Conservation (phyloP, 1,140 invertebrate genomes). For the Saccostrea glomerata region DNA sequence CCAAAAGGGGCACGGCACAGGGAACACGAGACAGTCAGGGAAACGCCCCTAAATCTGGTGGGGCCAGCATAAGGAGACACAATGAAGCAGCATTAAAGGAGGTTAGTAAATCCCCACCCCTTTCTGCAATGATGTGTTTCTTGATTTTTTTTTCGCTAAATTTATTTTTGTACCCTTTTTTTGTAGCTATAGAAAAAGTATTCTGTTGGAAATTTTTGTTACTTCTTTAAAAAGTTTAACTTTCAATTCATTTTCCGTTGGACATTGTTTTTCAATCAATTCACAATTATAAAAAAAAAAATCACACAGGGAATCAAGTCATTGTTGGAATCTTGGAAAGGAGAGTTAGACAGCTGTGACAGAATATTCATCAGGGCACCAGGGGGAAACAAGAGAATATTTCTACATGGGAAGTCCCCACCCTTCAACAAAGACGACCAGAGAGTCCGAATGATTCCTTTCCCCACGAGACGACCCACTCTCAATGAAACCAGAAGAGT, state of each 20-base stretch:
- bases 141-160: too few relatives aligned
- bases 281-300: too few relatives aligned
- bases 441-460: constrained; percentile 87
- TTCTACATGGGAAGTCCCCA: constrained; percentile 88
- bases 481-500: constrained; percentile 90
- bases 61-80: constrained; percentile 88
- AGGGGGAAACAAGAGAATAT: constrained; percentile 85
- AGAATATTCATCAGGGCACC: constrained; percentile 90
- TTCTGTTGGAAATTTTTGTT: too few relatives aligned
- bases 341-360: constrained; percentile 85
- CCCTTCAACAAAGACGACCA: constrained; percentile 85
- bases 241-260: too few relatives aligned
- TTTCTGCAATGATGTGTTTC: too few relatives aligned
- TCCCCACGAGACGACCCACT: constrained; percentile 89
- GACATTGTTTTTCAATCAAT: too few relatives aligned
- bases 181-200: too few relatives aligned
- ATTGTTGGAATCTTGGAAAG: constrained; percentile 85
- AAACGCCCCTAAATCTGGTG: constrained; percentile 86
- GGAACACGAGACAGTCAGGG: constrained; percentile 85
- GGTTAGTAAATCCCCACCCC: constrained; percentile 53
- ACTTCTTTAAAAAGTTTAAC: too few relatives aligned
- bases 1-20: constrained; percentile 91
- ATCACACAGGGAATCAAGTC: constrained; percentile 88
- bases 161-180: too few relatives aligned
- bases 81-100: constrained; percentile 83